Base-by-base conservation (phyloP, 2,888 invertebrate species). In the Copidosoma aretas region DNA sequence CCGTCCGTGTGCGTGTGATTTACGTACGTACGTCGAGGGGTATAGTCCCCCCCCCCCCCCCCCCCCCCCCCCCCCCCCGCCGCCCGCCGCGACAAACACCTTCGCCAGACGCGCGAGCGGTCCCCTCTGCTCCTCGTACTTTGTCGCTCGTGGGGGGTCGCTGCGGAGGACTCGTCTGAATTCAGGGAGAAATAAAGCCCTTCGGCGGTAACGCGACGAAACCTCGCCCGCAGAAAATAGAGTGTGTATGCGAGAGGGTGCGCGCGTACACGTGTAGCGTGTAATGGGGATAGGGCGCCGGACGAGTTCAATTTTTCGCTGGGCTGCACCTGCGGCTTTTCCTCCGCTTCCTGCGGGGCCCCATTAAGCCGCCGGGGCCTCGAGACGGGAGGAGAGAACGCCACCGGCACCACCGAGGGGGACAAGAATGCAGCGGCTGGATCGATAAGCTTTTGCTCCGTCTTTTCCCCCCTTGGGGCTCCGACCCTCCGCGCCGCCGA, bases 281-380 rank as follows among this genome's bases (percentile, higher is more conserved):
- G 22, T 5, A 10, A 25, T 1, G 57, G n/a, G n/a, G 15, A 53
- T 39, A 43, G 43, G 15, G 22, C 41, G n/a, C 61, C 70, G 71
- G 73, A 70, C 67, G 74, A 71, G 75, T 72, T 74, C 74, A 77
- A 79, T 78, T 78, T 79, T 76, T 79, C 79, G 79, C 76, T 77
- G 73, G 76, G 75, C 73, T 78, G 79, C 78, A 78, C 75, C 79
- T 77, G 77, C 74, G 77, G 75, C 77, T 77, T 73, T 75, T 60
- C 57, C 21, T 52, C 61, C 1, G 51, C 49, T 52, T 60, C n/a
- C n/a, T n/a, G n/a, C n/a, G n/a, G n/a, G 65, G 67, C 56, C 68
- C 65, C 64, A 63, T 60, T 60, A 69, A 67, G 52, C 60, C 64
- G 43, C 53, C 67, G 58, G 52, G 61, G 71, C 64, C 65, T 63